Evolutionary conservation across 2,888 invertebrate species (phyloP), one percentile per base, ranked within the genome.

Genomic region (Eupithecia tripunctaria): DNA sequence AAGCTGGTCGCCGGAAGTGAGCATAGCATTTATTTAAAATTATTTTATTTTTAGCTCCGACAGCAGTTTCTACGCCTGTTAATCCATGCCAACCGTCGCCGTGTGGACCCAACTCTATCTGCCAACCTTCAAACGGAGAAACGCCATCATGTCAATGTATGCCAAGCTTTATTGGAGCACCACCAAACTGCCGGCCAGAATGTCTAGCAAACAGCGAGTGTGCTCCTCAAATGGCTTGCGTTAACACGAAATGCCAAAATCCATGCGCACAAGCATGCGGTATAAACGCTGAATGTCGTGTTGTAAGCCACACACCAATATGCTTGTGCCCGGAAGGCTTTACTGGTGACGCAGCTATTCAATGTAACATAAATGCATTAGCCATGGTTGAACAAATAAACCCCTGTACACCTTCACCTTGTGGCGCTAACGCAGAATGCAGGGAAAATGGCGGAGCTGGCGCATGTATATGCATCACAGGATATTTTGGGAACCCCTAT

Each of bases 401-500:
- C 67, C 96, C 96, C 29, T 95, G 96, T 82, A 89, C 93, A 80
- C 95, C 95, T 65, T 96, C 96, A 69, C 96, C 96, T 2, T 96
- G 96, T 82, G 96, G 96, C 67, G 84, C 95, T 2, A 96, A 96
- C 83, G 96, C 96, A 6, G 91, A 95, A 77, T 96, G 96, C 82
- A 92, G 89, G 79, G 95, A 95, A 84, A 95, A 95, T 79, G 91
- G 91, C 36, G 94, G 92, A 70, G 95, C 95, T 29, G 96, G 96
- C 73, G 94, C 97, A 8, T 97, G 97, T 84, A 93, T 95, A 70
- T 97, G 97, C 83, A 88, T 96, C 25, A 93, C 95, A 3, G 97
- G 96, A 63, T 97, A 96, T 83, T 95, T 96, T 77, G 97, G 97
- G 76, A 96, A 97, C 89, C 97, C 97, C n/a, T 97, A 97, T 80